Evolutionary conservation across 2,888 invertebrate genomes (phyloP), one percentile per base, ranked within the genome.

Genomic region (Nowickia ferox): DNA sequence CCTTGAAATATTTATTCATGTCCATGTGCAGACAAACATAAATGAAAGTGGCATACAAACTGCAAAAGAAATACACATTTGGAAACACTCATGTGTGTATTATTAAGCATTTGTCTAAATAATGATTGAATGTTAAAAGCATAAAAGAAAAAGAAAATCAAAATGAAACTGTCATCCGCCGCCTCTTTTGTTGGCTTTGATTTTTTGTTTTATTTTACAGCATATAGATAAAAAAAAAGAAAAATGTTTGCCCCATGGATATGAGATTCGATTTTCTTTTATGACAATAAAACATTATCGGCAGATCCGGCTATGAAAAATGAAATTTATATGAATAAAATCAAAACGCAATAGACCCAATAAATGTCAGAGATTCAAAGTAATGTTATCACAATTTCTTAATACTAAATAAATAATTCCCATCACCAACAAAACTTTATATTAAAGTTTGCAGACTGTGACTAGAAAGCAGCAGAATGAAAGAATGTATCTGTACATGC

Each of bases 231-330:
- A 19, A 38, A 72, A 48, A 57, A 19, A 19, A 72, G 22, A 48
- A 30, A 71, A 72, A 72, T 53, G 30, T 22, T 19, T 69, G 65
- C 59, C 83, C 48, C 53, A 17, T n/a, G 59, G 51, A 77, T 55
- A 72, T 66, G 22, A 72, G 66, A 72, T 77, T 77, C 72, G 66
- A 51, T 66, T 77, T 83, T 74, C 38, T n/a, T 76, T 72, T 84
- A 74, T 78, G 61, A 72, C 44, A 42, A 66, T 0, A 57, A 48
- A 68, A 51, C 48, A 66, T 66, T 66, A 44, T 44, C 19, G 15
- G 22, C 15, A 13, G 40, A 63, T 63, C 15, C 15, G 22, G 22
- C n/a, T 4, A 46, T 68, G 13, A 53, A 40, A 40, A 19, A 53
- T 15, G 40, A 65, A 65, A 65, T 22, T 38, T 17, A 17, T 48